Conservation (phyloP, 1,140 invertebrate genomes). For the Rhopalosiphum maidis region DNA sequence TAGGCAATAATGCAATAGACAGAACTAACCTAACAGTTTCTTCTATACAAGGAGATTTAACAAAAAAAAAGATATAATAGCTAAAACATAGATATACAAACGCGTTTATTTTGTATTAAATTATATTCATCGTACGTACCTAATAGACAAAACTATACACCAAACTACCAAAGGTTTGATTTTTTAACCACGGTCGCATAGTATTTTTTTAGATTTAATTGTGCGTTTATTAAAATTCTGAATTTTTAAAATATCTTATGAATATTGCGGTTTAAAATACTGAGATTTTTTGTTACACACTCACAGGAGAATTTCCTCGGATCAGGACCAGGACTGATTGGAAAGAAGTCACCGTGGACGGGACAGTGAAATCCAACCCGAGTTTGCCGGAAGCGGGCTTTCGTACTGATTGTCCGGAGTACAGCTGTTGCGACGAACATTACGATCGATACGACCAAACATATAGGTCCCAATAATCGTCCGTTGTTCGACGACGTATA, state of each 20-base stretch:
- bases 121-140: background rate
- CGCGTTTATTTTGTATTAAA: background rate
- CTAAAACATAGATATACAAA: background rate
- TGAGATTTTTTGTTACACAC: background rate
- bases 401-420: conserved; percentile 71
- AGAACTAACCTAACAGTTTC: no score
- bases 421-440: conserved; percentile 71
- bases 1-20: no score
- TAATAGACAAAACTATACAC: background rate
- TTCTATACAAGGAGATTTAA: background rate
- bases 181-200: background rate
- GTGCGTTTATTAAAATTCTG: background rate
- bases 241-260: background rate
- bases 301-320: conserved; percentile 57
- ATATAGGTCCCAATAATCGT: conserved; percentile 73
- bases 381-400: conserved; percentile 71
- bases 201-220: background rate
- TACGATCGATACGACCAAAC: conserved; percentile 73
- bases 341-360: conserved; percentile 79
- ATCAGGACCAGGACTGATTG: conserved; percentile 61
- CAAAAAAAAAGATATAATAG: background rate
- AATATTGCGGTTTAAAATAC: background rate
- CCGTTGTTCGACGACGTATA: conserved; percentile 75
- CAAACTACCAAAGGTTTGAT: background rate
- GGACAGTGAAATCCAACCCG: conserved; percentile 78